Percentiles rank a stretch among this genome's conserved stretches.
Evolutionary conservation across 2,888 invertebrate genomes (phyloP).

Genomic region (Syrista parreyssii): DNA sequence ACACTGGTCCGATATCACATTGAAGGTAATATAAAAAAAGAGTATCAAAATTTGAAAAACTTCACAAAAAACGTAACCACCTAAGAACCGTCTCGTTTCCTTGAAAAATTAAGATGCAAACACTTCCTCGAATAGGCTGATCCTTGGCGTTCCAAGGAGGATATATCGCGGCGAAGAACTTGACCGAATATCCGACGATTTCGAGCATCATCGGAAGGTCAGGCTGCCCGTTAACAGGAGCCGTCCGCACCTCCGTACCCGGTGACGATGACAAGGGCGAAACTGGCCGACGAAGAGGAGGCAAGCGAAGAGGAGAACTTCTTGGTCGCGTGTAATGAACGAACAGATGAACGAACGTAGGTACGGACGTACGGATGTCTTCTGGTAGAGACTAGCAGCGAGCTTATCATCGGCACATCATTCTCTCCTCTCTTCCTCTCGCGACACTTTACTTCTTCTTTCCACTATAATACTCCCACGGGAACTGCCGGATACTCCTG

Average conservation of each 20-base stretch:
- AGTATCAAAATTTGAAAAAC: neutral
- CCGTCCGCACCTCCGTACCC: conserved; percentile 50
- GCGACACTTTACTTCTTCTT: conserved; percentile 13
- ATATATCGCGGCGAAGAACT: conserved; percentile 9
- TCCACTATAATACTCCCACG: conserved; percentile 20
- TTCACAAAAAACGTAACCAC: neutral
- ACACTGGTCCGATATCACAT: neutral
- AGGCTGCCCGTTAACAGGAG: conserved; percentile 46
- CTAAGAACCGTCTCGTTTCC: neutral
- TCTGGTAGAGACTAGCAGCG: conserved; percentile 50
- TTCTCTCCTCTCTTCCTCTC: conserved; percentile 38
- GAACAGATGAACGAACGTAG: conserved; percentile 27
- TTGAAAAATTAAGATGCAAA: neutral
- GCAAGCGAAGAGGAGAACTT: conserved; percentile 1
- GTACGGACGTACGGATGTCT: conserved; percentile 44
- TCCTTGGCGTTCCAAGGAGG: neutral
- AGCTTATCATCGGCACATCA: conserved; percentile 62
- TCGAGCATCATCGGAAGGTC: conserved; percentile 30
- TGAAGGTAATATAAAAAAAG: neutral
- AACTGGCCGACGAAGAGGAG: conserved; percentile 19
- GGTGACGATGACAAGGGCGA: conserved; percentile 47
- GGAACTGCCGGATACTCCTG: neutral
- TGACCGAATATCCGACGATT: conserved; percentile 31
- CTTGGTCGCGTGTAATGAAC: conserved; percentile 1
- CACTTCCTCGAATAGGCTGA: neutral